Evolutionary conservation across 2,888 invertebrate species (phyloP), one percentile per base, ranked within the genome.

Genomic region (Eutolmus rufibarbis): DNA sequence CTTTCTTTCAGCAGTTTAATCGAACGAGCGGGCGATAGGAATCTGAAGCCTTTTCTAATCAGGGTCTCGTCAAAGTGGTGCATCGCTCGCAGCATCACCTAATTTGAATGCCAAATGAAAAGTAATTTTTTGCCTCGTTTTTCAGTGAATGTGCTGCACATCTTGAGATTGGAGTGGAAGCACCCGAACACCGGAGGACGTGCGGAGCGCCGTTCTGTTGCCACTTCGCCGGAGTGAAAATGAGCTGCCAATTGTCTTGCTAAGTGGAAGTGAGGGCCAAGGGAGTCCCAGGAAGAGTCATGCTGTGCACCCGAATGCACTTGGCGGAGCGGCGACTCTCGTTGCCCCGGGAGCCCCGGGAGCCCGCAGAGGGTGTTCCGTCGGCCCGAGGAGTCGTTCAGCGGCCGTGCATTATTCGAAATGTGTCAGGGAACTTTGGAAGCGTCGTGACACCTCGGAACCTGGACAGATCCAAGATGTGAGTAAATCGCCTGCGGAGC

Each of bases 251-350:
- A 84, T 66, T 84, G 82, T 66, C 82, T 57, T 84, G 66, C 66
- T 84, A 84, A 84, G 82, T 84, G 82, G 51, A 40, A 66, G 28
- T 12, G 19, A 23, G 23, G 28, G 66, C 66, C 8, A 12, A 66
- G 66, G 66, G 40, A 40, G 56, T 74, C 74, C 12, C 31, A 16
- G 74, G 76, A 40, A 46, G 40, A 78, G 31, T 87, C 87, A 88
- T 88, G 88, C 88, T 88, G 87, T 88, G 88, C 76, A 88, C 88
- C 74, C 87, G 87, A 78, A 88, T 88, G 74, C 87, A 77, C 56
- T 82, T 88, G 66, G 34, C n/a, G 7, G 88, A 88, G 43, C 85
- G 88, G 46, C 84, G 87, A 23, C 84, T 74, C 14, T 74, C 87
- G 12, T 76, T 87, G 16, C 74, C 85, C 28, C 88, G 86, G 66